Conservation (phyloP, 2,797 vertebrate species). For the Sandelia bainsii region DNA sequence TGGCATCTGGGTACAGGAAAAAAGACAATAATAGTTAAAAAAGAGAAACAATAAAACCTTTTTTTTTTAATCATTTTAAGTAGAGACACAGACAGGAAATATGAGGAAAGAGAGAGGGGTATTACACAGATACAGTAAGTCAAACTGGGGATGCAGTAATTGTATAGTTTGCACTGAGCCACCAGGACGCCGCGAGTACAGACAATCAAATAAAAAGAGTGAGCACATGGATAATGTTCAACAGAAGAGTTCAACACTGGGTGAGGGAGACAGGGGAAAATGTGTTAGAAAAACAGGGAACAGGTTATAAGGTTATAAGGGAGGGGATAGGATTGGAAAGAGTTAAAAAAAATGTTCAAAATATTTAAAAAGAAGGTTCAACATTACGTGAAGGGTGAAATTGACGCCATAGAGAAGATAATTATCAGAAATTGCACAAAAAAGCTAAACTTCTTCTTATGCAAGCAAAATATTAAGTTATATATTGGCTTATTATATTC, state of each 20-base stretch:
- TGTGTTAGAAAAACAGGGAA: neutral
- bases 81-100: neutral
- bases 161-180: neutral
- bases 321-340: constrained; percentile 7
- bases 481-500: constrained; percentile 19
- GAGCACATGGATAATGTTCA: neutral
- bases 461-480: constrained; percentile 18
- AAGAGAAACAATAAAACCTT: neutral
- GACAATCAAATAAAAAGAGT: constrained; percentile 18
- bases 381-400: constrained; percentile 49
- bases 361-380: constrained; percentile 16
- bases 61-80: neutral
- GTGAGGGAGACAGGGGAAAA: constrained; percentile 5
- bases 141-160: neutral
- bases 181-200: neutral
- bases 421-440: constrained; percentile 39
- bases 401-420: constrained; percentile 8
- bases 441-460: constrained; percentile 32
- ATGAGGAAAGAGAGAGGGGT: neutral
- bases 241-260: constrained; percentile 4
- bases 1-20: constrained; percentile 86
- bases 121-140: neutral
- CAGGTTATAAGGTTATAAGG: constrained; percentile 11
- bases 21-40: constrained; percentile 17
- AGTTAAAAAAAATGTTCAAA: constrained; percentile 32